Evolutionary conservation across 1,140 invertebrate genomes (phyloP).

Genomic region (Laupala kohalensis): DNA sequence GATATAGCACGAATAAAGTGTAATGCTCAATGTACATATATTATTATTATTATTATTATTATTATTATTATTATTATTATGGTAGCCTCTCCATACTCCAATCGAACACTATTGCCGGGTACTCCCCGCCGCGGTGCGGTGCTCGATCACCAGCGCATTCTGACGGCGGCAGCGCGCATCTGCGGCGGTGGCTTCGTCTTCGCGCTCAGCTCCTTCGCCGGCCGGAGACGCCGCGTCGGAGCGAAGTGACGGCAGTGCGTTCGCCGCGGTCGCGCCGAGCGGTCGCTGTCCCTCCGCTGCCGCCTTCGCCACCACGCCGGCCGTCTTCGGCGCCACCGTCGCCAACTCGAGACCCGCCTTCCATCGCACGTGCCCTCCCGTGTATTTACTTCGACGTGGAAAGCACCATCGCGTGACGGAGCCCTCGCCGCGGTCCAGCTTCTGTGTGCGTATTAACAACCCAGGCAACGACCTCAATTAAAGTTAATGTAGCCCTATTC

Average conservation of each 20-base stretch:
- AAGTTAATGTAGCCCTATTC: background rate
- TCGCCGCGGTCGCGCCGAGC: background rate
- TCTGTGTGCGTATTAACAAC: background rate
- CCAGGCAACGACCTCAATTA: background rate
- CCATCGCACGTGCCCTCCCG: background rate
- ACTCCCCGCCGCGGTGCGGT: too few relatives aligned
- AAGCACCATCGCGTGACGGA: background rate
- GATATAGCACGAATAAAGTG: too few relatives aligned
- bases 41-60: too few relatives aligned
- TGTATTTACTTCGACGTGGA: background rate
- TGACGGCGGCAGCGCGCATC: background rate
- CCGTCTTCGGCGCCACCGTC: background rate
- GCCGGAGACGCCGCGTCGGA: too few relatives aligned
- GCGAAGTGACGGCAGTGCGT: background rate
- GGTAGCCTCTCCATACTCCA: too few relatives aligned
- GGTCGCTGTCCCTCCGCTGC: background rate
- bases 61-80: too few relatives aligned
- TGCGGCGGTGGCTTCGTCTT: background rate
- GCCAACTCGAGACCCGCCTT: background rate
- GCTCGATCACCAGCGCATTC: background rate
- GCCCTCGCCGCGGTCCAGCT: background rate
- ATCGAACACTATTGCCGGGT: too few relatives aligned
- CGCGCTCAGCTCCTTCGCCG: too few relatives aligned
- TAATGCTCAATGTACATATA: too few relatives aligned
- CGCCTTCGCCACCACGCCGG: too few relatives aligned